phyloP scores from a whole-genome alignment of 2,797 vertebrate genomes.

The Eleutherodactylus coqui region DNA sequence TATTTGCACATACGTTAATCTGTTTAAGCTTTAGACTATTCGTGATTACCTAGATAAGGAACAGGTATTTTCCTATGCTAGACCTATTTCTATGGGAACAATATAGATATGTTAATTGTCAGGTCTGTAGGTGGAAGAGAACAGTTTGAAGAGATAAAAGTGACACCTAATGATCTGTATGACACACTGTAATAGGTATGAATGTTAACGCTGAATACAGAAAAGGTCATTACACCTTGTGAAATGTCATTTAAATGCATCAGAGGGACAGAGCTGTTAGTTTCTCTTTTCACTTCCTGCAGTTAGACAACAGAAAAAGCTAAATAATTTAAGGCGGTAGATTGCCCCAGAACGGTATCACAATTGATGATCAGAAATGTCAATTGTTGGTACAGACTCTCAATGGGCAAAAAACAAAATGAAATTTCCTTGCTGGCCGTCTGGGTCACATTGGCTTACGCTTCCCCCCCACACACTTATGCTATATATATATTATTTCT shows the following conservation, averaged over 20 bases:
- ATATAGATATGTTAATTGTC: slow-evolving; percentile 24
- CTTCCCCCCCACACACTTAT: background rate
- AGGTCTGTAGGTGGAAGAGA: slow-evolving; percentile 6
- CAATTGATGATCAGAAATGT: background rate
- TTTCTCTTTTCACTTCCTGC: background rate
- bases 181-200: slow-evolving; percentile 35
- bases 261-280: slow-evolving; percentile 26
- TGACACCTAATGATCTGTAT: slow-evolving; percentile 32
- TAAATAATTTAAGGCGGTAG: slow-evolving; percentile 28
- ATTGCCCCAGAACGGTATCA: background rate
- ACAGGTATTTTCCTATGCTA: background rate
- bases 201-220: slow-evolving; percentile 45
- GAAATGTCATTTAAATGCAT: slow-evolving; percentile 50
- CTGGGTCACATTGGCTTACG: background rate
- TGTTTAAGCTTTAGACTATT: background rate
- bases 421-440: background rate
- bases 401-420: background rate
- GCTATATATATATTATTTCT: background rate
- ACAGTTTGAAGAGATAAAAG: slow-evolving; percentile 27
- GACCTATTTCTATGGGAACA: background rate
- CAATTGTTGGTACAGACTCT: background rate
- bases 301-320: slow-evolving; percentile 22
- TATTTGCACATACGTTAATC: too few relatives aligned
- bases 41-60: background rate
- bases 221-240: slow-evolving; percentile 52